Conservation (phyloP, 2,797 vertebrate species). For the Myiothlypis coronata region DNA sequence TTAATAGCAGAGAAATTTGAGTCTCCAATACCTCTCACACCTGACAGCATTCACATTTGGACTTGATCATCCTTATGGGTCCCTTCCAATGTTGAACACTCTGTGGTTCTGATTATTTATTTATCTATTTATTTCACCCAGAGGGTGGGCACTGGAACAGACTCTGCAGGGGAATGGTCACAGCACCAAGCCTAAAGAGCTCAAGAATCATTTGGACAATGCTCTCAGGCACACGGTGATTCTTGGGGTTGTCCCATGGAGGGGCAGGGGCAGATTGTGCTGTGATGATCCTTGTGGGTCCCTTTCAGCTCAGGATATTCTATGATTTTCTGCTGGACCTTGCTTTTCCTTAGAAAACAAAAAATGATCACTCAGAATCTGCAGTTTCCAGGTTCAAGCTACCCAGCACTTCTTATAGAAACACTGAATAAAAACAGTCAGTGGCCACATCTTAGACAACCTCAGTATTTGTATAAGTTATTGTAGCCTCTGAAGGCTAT, state of each 20-base stretch:
- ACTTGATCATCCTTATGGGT: background rate
- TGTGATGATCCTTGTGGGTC: background rate
- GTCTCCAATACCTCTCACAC: background rate
- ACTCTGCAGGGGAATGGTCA: background rate
- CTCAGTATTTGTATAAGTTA: background rate
- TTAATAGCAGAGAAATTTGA: background rate
- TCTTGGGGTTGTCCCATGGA: background rate
- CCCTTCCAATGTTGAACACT: background rate
- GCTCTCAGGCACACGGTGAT: background rate
- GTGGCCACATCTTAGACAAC: background rate
- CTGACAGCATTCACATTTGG: background rate
- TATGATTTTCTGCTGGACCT: background rate
- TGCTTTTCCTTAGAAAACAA: background rate
- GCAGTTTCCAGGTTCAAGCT: background rate
- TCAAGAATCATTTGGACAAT: background rate
- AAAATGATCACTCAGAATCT: background rate
- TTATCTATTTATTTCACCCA: background rate
- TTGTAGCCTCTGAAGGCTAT: background rate
- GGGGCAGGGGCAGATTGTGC: background rate
- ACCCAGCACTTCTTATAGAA: background rate
- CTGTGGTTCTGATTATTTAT: background rate
- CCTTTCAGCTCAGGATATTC: background rate
- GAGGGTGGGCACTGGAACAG: background rate
- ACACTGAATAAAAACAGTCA: background rate
- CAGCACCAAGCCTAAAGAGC: background rate